A percentile compares a stretch with the other conserved stretches of the same genome.
Evolutionary conservation across 2,113 vertebrate species (phyloP).

Genomic region (Petrocephalus zakoni): DNA sequence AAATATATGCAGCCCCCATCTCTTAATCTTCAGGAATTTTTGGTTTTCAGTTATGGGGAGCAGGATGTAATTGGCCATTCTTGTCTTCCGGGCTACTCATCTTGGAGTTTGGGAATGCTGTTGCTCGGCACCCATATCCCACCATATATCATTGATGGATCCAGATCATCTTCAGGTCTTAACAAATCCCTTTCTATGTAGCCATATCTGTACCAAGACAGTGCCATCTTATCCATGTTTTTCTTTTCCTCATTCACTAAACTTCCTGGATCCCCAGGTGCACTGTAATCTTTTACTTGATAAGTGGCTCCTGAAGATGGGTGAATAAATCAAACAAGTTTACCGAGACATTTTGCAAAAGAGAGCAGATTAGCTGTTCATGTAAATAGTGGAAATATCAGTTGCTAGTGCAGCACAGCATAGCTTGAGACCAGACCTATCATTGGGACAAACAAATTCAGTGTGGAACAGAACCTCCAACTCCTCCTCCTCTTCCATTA

Average conservation of each 20-base stretch:
- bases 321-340: too few relatives aligned
- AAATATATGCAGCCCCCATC: background rate
- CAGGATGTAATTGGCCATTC: background rate
- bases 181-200: background rate
- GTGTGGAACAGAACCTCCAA: too few relatives aligned
- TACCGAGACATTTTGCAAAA: too few relatives aligned
- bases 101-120: background rate
- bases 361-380: too few relatives aligned
- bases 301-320: background rate
- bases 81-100: background rate
- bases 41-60: background rate
- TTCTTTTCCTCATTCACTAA: background rate
- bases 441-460: too few relatives aligned
- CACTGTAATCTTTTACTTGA: background rate
- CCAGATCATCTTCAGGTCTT: background rate
- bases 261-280: background rate
- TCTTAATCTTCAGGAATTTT: background rate
- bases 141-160: background rate
- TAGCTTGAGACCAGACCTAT: too few relatives aligned
- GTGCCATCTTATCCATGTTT: background rate
- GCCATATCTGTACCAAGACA: background rate
- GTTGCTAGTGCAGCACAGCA: too few relatives aligned
- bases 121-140: background rate
- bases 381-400: too few relatives aligned
- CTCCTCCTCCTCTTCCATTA: too few relatives aligned